Base-by-base conservation (phyloP, 2,888 invertebrate species). In the Pogonocherus hispidulus region DNA sequence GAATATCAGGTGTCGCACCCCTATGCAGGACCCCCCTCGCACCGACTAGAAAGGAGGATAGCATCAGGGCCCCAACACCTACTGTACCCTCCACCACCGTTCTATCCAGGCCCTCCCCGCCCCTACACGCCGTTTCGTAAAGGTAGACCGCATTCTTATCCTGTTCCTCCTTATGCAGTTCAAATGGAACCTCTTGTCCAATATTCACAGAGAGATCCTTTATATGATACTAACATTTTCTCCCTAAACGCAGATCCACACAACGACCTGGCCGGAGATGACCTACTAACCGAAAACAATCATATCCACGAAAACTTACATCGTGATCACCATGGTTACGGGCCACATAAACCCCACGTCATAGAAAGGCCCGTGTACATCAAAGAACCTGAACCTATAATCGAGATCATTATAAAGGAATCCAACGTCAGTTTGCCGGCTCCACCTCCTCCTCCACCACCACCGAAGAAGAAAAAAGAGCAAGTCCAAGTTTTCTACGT, bases 401-500 rank as follows among this genome's bases (percentile, higher is more conserved):
- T 96, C 77, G 96, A 96, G 86, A 96, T 96, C 74, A 96, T 96
- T 70, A 95, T 96, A 59, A 95, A 94, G 80, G 95, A 96, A 84
- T 94, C 95, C 0, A 96, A 96, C 81, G 93, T 94, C 79, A 89
- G 93, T 0, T 82, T 94, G 1, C 92, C 94, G 1, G 88, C 89
- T 3, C 86, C 87, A 0, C 84, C 86, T 3, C 86, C 88, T 6
- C 88, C 88, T 1, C 87, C 88, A 14, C 84, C 88, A 14, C 84
- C 89, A 0, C 87, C 86, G 16, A 88, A 88, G 72, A 88, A 89
- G 72, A 90, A 90, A 75, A 94, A 94, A 81, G 95, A 95, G 81
- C 94, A 95, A 23, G 94, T 95, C 41, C 95, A 96, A 79, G 96
- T 96, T 0, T 96, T 94, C 83, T 96, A 95, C 81, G 95, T 96